Evolutionary conservation across 35 echinoderm and acorn worm genomes (phyloP), one percentile per base, ranked within the genome.

Genomic region (Heliocidaris tuberculata): DNA sequence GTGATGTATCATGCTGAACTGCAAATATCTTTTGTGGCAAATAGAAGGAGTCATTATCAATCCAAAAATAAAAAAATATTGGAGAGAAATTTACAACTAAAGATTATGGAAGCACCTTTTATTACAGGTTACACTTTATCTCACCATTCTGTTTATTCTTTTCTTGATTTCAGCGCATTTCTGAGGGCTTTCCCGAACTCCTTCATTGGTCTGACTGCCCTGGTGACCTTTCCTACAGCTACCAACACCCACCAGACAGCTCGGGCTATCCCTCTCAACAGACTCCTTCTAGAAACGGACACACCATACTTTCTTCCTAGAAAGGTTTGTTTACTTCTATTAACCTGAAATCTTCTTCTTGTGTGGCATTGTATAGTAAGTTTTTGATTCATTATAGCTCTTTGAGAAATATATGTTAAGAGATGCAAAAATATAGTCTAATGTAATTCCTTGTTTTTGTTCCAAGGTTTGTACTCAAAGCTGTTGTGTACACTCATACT

Each of bases 221-320:
- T 98, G 59, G 97, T 98, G 12, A 98, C 97, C 13, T 98, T 97
- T 47, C 96, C 96, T 0, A 92, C 91, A 31, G 97, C 97, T 16
- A 59, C 49, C 35, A 71, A 93, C 12, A 96, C 94, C 19, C 96
- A 97, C 48, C 90, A 93, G 15, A 98, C 97, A 17, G 97, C 95
- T 3, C 59, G 71, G 31, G 96, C 95, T 49, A 95, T 98, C 71
- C 96, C 97, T 5, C 93, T 98, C 49, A 88, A 94, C 31, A 96
- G 95, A 60, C 90, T 98, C 9, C 93, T 98, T 15, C 52, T 98
- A 60, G 97, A 98, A 90, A 98, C 97, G 10, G 97, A 98, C 86
- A 95, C 97, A 17, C 97, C 97, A 0, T 98, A 97, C 96, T 98
- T 98, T 90, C 59, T 97, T 8, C 97, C 97, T 11, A 96, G 94